Evolutionary conservation across 1,140 invertebrate genomes (phyloP).

Genomic region (Heliconius hermathena): DNA sequence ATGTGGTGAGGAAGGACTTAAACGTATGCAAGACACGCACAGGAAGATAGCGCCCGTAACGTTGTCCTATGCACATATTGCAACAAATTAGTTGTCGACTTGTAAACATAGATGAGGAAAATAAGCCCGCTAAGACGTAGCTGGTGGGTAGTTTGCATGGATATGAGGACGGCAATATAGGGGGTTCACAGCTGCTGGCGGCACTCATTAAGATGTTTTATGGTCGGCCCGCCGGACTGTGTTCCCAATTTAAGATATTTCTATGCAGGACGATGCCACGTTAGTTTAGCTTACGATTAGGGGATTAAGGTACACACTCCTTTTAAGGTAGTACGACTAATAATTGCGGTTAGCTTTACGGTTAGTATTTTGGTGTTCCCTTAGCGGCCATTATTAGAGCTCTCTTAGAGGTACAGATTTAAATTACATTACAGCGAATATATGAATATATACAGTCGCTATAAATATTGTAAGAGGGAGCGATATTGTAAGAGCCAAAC

Average conservation of each 20-base stretch:
- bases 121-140: constrained; percentile 77
- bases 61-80: constrained; percentile 82
- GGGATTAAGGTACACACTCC: constrained; percentile 71
- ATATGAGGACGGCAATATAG: constrained; percentile 79
- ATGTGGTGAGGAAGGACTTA: constrained; percentile 62
- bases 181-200: constrained; percentile 73
- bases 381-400: constrained; percentile 48
- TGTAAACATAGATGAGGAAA: constrained; percentile 78
- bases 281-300: constrained; percentile 80
- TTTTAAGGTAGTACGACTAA: constrained; percentile 75
- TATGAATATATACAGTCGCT: background rate
- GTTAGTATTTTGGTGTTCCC: constrained; percentile 60
- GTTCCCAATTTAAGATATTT: constrained; percentile 81
- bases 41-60: constrained; percentile 74
- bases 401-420: constrained; percentile 11
- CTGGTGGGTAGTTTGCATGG: constrained; percentile 78
- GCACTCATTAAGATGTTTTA: constrained; percentile 81
- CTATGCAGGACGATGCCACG: constrained; percentile 76
- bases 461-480: constrained; percentile 3
- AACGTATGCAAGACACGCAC: constrained; percentile 79
- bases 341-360: constrained; percentile 74
- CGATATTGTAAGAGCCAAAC: background rate
- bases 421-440: background rate
- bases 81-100: constrained; percentile 82
- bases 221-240: constrained; percentile 77